A percentile compares a stretch with the other conserved stretches of the same genome.
These are phyloP conservation scores for Tribolium castaneum DNA, from an alignment of 1,140 invertebrate species.

Conservation along the genomic window DNA sequence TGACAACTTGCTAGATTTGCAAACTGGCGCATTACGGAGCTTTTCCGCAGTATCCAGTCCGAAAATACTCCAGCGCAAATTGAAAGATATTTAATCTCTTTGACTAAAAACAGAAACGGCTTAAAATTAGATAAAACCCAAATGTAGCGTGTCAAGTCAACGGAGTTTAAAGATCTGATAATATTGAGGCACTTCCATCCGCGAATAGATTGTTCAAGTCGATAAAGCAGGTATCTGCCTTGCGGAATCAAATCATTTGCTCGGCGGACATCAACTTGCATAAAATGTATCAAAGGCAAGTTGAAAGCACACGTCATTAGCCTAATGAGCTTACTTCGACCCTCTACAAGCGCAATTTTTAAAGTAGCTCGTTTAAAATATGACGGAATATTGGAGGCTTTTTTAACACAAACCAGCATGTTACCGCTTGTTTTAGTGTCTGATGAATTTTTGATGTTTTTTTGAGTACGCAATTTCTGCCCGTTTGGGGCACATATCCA, in stretches of 20 bases:
- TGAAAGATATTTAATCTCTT: slow-evolving; percentile 39
- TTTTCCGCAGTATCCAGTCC: not conserved
- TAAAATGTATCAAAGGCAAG: slow-evolving; percentile 54
- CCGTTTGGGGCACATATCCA: slow-evolving; percentile 31
- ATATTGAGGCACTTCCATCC: slow-evolving; percentile 47
- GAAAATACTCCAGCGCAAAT: not conserved
- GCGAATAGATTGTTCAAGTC: slow-evolving; percentile 49
- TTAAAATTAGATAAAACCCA: slow-evolving; percentile 53
- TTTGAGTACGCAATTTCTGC: slow-evolving; percentile 48
- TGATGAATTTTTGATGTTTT: slow-evolving; percentile 53
- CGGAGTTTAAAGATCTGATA: slow-evolving; percentile 53
- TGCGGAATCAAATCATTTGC: slow-evolving; percentile 55
- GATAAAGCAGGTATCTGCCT: slow-evolving; percentile 53
- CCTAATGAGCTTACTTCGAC: slow-evolving; percentile 53
- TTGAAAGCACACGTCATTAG: slow-evolving; percentile 54
- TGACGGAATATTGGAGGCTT: slow-evolving; percentile 42
- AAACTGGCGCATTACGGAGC: slow-evolving; percentile 31
- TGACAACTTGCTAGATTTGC: slow-evolving; percentile 40
- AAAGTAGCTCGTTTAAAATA: slow-evolving; percentile 44
- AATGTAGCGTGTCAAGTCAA: slow-evolving; percentile 54
- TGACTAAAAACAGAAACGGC: slow-evolving; percentile 48
- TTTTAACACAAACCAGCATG: slow-evolving; percentile 40
- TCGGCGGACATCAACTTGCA: slow-evolving; percentile 53
- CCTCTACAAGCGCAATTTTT: slow-evolving; percentile 33
- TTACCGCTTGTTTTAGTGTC: slow-evolving; percentile 47